Evolutionary conservation across 2,888 invertebrate genomes (phyloP), one percentile per base, ranked within the genome.

Genomic region (Tenthredo mesomela): DNA sequence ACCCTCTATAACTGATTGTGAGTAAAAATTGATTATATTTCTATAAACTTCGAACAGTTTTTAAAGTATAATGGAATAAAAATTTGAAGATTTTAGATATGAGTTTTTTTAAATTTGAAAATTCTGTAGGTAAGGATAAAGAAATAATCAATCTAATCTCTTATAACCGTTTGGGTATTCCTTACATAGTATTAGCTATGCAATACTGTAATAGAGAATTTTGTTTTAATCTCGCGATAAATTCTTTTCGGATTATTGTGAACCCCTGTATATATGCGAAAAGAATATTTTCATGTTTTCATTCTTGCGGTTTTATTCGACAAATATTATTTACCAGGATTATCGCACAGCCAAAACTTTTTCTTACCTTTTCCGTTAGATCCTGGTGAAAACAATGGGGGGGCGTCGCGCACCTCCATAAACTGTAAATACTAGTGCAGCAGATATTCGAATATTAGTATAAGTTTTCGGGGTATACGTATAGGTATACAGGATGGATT

Each of bases 251-350:
- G 54, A n/a, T 54, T n/a, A 54, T 54, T 6, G 50, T 1, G 9
- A 50, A 50, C 18, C 18, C 18, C 0, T 18, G 33, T n/a, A n/a
- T 29, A 29, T 37, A 37, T 37, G 50, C 47, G n/a, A 2, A 54
- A n/a, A 54, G 18, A 54, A n/a, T 54, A 61, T 25, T 25, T 70
- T 9, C 33, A 73, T 73, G 43, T 73, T 73, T 73, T 43, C 21
- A 43, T 29, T 77, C 21, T 77, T 77, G 75, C 21, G 75, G 75
- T 77, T 50, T 50, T 77, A 77, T 77, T 77, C 75, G 50, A 29
- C 29, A 77, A 77, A 77, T 77, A 77, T 77, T 37, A 37, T 77
- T 37, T 50, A 6, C 29, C 9, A 5, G 50, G 75, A 77, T 77
- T 50, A 77, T 47, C 18, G 40, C 43, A 25, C 33, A n/a, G 71